Conservation (phyloP, 1,140 invertebrate genomes). For the Heterodera carotae region DNA sequence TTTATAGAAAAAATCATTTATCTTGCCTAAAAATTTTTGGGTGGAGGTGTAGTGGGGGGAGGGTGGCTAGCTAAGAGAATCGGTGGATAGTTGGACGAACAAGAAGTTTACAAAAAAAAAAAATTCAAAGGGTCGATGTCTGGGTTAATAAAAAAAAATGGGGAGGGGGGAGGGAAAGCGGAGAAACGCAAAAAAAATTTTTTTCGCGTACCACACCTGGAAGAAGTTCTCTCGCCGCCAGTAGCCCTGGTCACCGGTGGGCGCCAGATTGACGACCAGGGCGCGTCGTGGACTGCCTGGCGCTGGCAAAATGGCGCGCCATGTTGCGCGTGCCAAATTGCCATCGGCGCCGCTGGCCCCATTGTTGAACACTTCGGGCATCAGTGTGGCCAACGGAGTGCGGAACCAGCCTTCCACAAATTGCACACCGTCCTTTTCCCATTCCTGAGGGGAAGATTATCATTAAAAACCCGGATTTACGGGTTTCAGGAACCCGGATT, state of each 20-base stretch:
- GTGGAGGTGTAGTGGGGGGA: too few species aligned
- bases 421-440: conserved; percentile 75
- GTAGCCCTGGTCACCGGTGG: conserved; percentile 96
- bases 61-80: too few species aligned
- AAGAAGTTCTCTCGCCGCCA: conserved; percentile 73
- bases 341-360: conserved; percentile 76
- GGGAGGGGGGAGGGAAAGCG: too few species aligned
- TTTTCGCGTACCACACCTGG: neutral
- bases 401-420: conserved; percentile 84
- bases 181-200: too few species aligned
- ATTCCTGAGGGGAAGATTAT: conserved; percentile 71
- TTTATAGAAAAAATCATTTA: too few species aligned
- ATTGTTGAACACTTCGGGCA: conserved; percentile 78
- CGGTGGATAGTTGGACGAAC: too few species aligned
- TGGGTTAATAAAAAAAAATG: neutral
- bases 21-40: too few species aligned
- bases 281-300: conserved; percentile 72
- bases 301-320: conserved; percentile 38
- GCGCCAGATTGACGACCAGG: conserved; percentile 81
- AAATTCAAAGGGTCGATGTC: neutral
- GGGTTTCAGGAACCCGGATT: too few species aligned
- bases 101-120: too few species aligned
- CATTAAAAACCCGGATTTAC: too few species aligned
- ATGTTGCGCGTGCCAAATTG: conserved; percentile 29
- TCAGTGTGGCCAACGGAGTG: conserved; percentile 79